Base-by-base conservation (phyloP, 2,113 vertebrate species). In the Puntigrus tetrazona region DNA sequence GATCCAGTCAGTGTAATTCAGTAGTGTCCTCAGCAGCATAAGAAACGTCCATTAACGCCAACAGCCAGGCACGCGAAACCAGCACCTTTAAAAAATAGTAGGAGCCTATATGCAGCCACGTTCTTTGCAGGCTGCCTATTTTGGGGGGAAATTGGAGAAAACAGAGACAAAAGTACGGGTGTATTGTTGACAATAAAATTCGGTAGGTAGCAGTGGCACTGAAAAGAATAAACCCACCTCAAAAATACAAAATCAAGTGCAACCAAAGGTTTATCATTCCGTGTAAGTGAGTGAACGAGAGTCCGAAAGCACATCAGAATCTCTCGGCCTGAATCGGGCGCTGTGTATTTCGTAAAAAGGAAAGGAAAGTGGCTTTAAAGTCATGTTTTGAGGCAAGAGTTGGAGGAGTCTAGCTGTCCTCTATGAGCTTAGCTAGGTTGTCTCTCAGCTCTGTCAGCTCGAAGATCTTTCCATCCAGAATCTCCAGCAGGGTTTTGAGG, bases 401-500 rank as follows among this genome's bases (percentile, higher is more conserved):
- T 14, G 36, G 59, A 65, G 72, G 76, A 84, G 85, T 96, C 96
- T 97, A 99, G 94, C 96, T 98, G 94, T 96, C 96, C 91, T 99
- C 97, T 93, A 96, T 96, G 90, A 99, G 94, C 89, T 98, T 97
- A 92, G 96, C 96, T 93, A 99, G 93, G 89, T 95, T 99, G 95
- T 99, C 97, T 91, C 97, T 95, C 91, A 98, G 96, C 93, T 98
- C 98, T 78, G 97, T 96, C 93, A 99, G 95, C 96, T 99, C 97
- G 93, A 99, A 99, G 94, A 99, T 99, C 95, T 99, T 99, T 88
- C 96, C 97, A 75, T 99, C 97, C 92, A 99, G 94, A 90, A 99
- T 94, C 95, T 99, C 97, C 96, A 99, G 95, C 94, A 99, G 95
- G 61, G 96, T 97, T 94, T 97, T 97, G 94, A 99, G 96, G 92